Evolutionary conservation across 2,113 vertebrate genomes (phyloP).

Genomic region (Alces alces): DNA sequence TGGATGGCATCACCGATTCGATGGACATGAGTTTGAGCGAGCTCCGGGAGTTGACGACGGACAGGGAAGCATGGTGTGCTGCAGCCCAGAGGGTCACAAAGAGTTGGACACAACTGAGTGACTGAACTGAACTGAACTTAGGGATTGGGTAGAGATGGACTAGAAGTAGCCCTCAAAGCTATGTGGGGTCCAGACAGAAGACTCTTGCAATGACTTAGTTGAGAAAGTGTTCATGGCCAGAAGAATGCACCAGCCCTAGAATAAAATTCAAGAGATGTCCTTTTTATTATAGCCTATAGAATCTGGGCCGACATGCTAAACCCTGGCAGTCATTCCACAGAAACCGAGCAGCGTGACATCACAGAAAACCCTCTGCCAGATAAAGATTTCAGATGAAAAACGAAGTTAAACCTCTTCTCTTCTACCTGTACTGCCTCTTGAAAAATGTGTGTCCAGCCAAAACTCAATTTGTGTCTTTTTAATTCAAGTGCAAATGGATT

Average conservation of each 20-base stretch:
- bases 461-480: conserved; percentile 65
- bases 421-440: background rate
- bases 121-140: background rate
- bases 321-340: background rate
- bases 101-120: background rate
- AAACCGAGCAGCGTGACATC: background rate
- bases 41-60: background rate
- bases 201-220: background rate
- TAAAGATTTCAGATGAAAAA: conserved; percentile 32
- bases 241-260: background rate
- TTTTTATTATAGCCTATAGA: background rate
- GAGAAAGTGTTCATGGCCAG: background rate
- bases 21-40: background rate
- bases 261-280: background rate
- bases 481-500: conserved; percentile 76
- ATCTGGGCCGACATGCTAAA: background rate
- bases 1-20: background rate
- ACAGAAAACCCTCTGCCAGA: background rate
- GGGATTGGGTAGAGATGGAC: background rate
- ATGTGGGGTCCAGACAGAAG: accelerated
- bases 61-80: background rate
- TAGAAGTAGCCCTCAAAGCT: background rate
- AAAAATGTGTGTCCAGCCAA: conserved; percentile 35
- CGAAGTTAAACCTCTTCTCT: background rate
- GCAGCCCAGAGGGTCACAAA: background rate